Evolutionary conservation across 2,113 vertebrate genomes (phyloP), one percentile per base, ranked within the genome.

Genomic region (Anguilla rostrata): DNA sequence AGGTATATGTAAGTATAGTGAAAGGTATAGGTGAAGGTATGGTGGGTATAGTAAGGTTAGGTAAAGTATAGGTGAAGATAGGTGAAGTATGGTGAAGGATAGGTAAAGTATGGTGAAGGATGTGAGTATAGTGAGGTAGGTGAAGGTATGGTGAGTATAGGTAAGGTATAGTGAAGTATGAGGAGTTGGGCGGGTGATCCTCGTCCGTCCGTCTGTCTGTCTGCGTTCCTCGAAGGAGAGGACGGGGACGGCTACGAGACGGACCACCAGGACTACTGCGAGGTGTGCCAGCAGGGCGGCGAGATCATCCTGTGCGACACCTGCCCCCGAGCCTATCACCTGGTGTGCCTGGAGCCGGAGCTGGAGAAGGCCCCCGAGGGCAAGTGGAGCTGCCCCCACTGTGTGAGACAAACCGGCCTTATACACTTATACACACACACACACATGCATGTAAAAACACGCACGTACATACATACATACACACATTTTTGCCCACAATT

Each of bases 321-420:
- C 15, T 99, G 98, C 29, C 98, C 98, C 1, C 91, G 98, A 0
- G 98, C 98, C 81, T 99, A 99, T 93, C 98, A 99, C 95, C 96
- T 99, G 6, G 98, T 99, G 43, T 99, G 98, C 91, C 95, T 99
- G 57, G 98, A 99, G 87, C 98, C 98, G 0, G 98, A 99, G 93
- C 93, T 99, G 95, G 98, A 99, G 94, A 99, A 98, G 90, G 98
- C 98, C 39, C 98, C 98, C 0, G 97, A 99, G 95, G 98, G 98
- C 88, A 99, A 97, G 91, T 99, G 98, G 98, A 99, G 98, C 95
- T 99, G 98, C 91, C 98, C 98, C 0, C 98, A 99, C 94, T 99
- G 98, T 7, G 98, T 99, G 95, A 97, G 98, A 92, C 39, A 8
- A 49, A 56, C 18, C 11, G 41, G 14, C 71, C 34, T 4, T 49